phyloP scores from a whole-genome alignment of 1,140 invertebrate species.

The Conus ventricosus region DNA sequence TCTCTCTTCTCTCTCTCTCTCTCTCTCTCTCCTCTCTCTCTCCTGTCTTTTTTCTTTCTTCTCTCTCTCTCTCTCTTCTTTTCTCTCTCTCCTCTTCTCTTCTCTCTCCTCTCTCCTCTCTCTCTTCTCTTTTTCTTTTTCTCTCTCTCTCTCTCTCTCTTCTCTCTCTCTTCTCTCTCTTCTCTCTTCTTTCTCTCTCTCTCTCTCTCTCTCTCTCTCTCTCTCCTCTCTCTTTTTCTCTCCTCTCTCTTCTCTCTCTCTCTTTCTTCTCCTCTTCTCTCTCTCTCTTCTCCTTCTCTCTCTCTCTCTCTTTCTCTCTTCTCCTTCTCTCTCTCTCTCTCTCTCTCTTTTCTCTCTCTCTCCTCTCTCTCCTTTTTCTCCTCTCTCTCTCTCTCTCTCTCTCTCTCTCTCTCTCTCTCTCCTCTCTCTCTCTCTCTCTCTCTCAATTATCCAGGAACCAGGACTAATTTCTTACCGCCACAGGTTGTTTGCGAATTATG shows the following conservation, averaged over 20 bases:
- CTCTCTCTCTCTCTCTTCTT: constrained; percentile 19
- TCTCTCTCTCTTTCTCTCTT: neutral
- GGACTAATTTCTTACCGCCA: too few relatives aligned
- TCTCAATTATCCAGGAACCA: neutral
- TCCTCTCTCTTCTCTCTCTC: neutral
- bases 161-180: neutral
- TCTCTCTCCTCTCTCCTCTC: neutral
- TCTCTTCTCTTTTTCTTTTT: neutral
- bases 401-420: neutral
- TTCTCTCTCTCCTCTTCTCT: neutral
- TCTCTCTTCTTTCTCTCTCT: neutral
- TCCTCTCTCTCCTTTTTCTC: neutral
- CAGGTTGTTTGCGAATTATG: too few relatives aligned
- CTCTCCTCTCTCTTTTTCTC: neutral
- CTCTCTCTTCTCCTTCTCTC: neutral
- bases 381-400: neutral
- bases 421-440: neutral
- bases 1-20: too few relatives aligned
- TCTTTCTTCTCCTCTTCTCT: neutral
- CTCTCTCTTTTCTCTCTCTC: neutral
- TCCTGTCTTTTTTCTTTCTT: neutral
- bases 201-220: neutral
- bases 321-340: neutral
- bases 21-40: neutral
- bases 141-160: neutral